Evolutionary conservation across 2,888 invertebrate genomes (phyloP), one percentile per base, ranked within the genome.

Genomic region (Diarsia mendica): DNA sequence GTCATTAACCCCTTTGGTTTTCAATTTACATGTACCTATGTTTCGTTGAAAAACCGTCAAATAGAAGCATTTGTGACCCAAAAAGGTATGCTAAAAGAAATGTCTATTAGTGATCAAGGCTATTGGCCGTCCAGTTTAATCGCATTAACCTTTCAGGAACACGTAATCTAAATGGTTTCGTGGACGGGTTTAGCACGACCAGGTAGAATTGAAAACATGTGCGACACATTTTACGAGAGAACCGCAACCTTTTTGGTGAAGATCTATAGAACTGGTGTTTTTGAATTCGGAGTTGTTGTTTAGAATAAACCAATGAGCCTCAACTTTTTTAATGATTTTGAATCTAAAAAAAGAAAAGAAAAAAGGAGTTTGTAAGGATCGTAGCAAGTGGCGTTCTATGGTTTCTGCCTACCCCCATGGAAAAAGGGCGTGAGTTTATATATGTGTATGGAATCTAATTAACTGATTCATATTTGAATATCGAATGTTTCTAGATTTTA

Each of bases 131-230:
- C 28, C 79, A 69, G 23, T 61, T 67, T 82, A 86, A 85, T 86
- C 69, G 60, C 69, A 81, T 85, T 86, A 82, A 82, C 79, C 75
- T 77, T 78, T 86, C 72, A 11, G 69, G 58, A 80, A 75, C 72
- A 82, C 82, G 85, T 86, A 79, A 84, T 79, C 82, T 77, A 75
- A 85, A 86, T 82, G 77, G 77, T 74, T 69, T 72, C 48, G 73
- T 69, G 67, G 77, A 72, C 67, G 67, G 77, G 72, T 86, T 82
- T 61, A 67, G 67, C 67, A 60, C 70, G 55, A 70, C 15, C 69
- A 69, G 63, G 71, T 68, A 15, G 68, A 67, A 75, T 75, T 72
- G 80, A 80, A 75, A 79, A 83, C 49, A 67, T 53, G 23, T 66
- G 44, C 63, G 55, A 67, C 51, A 33, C 28, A 49, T 64, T 71